A percentile compares a stretch with the other conserved stretches of the same genome.
These are phyloP conservation scores for Pachyrhynchus sulphureomaculatus DNA, from an alignment of 1,140 invertebrate genomes.

Conservation along the genomic window DNA sequence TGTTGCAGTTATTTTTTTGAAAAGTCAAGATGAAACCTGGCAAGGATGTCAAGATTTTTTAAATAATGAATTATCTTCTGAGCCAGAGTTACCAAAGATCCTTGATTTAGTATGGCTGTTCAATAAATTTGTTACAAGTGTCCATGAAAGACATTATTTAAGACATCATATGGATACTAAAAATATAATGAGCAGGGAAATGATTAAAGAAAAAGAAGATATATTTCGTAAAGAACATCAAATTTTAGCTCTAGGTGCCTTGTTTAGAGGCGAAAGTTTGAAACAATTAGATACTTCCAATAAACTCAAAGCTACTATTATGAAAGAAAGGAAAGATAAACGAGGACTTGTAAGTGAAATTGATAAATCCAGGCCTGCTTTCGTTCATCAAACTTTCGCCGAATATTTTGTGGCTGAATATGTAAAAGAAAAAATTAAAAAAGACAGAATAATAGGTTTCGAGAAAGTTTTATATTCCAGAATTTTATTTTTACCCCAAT, in stretches of 20 bases:
- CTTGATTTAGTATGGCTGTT: not conserved
- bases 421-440: too few relatives aligned
- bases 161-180: not conserved
- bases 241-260: not conserved
- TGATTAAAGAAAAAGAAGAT: not conserved
- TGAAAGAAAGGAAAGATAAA: too few relatives aligned
- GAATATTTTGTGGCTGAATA: too few relatives aligned
- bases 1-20: not conserved
- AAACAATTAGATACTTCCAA: not conserved
- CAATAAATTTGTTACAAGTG: not conserved
- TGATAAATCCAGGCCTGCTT: too few relatives aligned
- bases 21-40: not conserved
- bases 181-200: not conserved
- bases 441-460: too few relatives aligned
- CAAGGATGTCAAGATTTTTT: not conserved
- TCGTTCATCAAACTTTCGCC: too few relatives aligned
- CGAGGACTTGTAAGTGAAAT: too few relatives aligned
- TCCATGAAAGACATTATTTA: not conserved
- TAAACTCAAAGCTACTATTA: not conserved
- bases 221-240: not conserved
- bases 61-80: not conserved
- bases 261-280: not conserved
- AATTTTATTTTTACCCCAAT: not conserved
- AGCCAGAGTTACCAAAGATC: not conserved
- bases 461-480: too few relatives aligned